phyloP scores from a whole-genome alignment of 2,113 vertebrate genomes.

The Hassar affinis region DNA sequence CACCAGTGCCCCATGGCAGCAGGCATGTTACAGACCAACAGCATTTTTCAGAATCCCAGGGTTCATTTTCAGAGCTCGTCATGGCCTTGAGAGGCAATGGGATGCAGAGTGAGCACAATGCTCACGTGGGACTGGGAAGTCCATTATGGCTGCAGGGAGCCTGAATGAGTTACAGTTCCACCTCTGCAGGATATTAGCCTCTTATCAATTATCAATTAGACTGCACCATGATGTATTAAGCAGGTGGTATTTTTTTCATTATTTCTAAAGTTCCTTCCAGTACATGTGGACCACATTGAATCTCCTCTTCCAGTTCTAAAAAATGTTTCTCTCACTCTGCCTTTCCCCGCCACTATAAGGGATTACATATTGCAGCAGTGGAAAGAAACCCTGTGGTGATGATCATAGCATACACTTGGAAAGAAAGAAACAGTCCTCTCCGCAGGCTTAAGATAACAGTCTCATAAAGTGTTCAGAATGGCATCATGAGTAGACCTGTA shows the following conservation, averaged over 20 bases:
- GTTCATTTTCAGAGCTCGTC: slow-evolving; percentile 39
- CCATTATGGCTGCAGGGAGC: slow-evolving; percentile 51
- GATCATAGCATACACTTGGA: slow-evolving; percentile 29
- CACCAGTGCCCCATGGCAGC: slow-evolving; percentile 18
- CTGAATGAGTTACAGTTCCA: slow-evolving; percentile 55
- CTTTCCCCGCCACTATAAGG: slow-evolving; percentile 24
- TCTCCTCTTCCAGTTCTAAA: slow-evolving; percentile 32
- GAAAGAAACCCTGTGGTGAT: slow-evolving; percentile 40
- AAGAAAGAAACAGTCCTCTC: slow-evolving; percentile 26
- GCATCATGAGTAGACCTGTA: not conserved
- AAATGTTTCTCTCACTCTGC: slow-evolving; percentile 35
- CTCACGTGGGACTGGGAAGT: slow-evolving; percentile 44
- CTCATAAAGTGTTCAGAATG: slow-evolving; percentile 5
- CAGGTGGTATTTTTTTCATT: slow-evolving; percentile 47
- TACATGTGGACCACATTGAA: slow-evolving; percentile 43
- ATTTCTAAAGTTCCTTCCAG: slow-evolving; percentile 41
- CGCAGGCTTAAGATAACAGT: slow-evolving; percentile 22
- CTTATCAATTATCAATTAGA: slow-evolving; percentile 65
- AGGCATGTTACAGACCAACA: slow-evolving; percentile 6
- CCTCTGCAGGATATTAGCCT: slow-evolving; percentile 63
- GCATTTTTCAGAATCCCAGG: slow-evolving; percentile 36
- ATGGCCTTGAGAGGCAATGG: slow-evolving; percentile 31
- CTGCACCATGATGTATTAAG: slow-evolving; percentile 59
- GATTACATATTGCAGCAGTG: slow-evolving; percentile 31
- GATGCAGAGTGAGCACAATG: slow-evolving; percentile 33